Evolutionary conservation across 2,797 vertebrate species (phyloP).

Genomic region (Micromesistius poutassou): DNA sequence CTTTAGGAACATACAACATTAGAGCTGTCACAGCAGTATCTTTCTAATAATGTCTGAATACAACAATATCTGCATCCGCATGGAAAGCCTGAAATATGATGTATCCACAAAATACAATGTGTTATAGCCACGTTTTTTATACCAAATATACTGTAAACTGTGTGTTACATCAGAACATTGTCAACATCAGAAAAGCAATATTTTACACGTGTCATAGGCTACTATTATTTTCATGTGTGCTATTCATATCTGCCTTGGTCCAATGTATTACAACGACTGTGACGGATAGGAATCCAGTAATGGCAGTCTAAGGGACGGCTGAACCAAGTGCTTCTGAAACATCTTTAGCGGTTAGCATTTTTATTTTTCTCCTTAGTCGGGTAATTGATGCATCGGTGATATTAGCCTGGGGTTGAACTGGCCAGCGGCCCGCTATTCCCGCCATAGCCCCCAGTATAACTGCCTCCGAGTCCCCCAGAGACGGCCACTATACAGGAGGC

Average conservation of each 20-base stretch:
- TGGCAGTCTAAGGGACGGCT: slow-evolving; percentile 51
- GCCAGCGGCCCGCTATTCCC: slow-evolving; percentile 29
- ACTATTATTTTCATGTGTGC: slow-evolving; percentile 65
- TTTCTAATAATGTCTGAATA: slow-evolving; percentile 67
- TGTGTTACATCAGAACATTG: slow-evolving; percentile 65
- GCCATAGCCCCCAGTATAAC: slow-evolving; percentile 44
- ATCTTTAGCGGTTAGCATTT: slow-evolving; percentile 55
- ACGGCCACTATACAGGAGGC: slow-evolving; percentile 39
- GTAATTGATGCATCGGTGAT: slow-evolving; percentile 41
- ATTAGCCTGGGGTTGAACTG: not conserved
- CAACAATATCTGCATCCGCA: slow-evolving; percentile 65
- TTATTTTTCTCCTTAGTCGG: slow-evolving; percentile 59
- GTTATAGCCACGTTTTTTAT: slow-evolving; percentile 59
- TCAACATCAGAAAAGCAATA: slow-evolving; percentile 72
- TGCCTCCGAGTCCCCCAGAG: slow-evolving; percentile 9
- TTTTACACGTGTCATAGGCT: slow-evolving; percentile 72
- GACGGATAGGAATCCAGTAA: slow-evolving; percentile 31
- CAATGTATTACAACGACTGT: slow-evolving; percentile 44
- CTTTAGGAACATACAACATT: slow-evolving; percentile 72
- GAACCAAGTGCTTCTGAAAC: slow-evolving; percentile 40
- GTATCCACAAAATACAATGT: slow-evolving; percentile 69
- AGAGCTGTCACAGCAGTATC: slow-evolving; percentile 71
- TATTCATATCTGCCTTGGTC: slow-evolving; percentile 51
- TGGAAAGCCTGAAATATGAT: slow-evolving; percentile 65
- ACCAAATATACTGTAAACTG: slow-evolving; percentile 72